phyloP scores from a whole-genome alignment of 2,888 invertebrate genomes.

The Rhynchonema sp. region DNA sequence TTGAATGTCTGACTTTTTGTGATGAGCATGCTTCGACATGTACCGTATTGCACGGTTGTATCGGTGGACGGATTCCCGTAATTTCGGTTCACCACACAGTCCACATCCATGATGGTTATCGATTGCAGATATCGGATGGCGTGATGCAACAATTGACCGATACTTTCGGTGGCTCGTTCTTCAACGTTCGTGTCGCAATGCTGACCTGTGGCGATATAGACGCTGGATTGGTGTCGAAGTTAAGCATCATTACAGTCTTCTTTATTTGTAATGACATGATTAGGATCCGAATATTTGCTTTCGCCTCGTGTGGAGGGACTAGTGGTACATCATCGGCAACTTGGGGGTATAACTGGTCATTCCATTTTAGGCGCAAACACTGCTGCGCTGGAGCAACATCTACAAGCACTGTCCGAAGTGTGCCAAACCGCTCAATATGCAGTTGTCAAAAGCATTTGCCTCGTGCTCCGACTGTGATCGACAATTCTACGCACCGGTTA shows the following conservation, averaged over 20 bases:
- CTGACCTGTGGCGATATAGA: neutral
- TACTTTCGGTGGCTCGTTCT: neutral
- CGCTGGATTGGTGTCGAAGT: neutral
- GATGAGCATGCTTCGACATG: too few relatives aligned
- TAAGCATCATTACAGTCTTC: neutral
- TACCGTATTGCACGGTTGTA: too few relatives aligned
- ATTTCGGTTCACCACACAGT: too few relatives aligned
- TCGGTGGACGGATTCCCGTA: too few relatives aligned
- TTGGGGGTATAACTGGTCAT: too few relatives aligned
- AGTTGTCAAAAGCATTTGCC: constrained; percentile 8
- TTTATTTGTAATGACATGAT: neutral
- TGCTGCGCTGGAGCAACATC: constrained; percentile 28
- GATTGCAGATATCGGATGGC: too few relatives aligned
- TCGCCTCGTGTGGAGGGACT: neutral
- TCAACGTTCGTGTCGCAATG: neutral
- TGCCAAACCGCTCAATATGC: constrained; percentile 18
- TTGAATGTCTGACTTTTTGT: too few relatives aligned
- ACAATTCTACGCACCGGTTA: constrained; percentile 3
- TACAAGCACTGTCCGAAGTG: constrained; percentile 30
- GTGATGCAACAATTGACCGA: too few relatives aligned
- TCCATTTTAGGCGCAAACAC: constrained; percentile 19
- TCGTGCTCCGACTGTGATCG: neutral
- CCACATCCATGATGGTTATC: too few relatives aligned
- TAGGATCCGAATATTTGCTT: neutral
- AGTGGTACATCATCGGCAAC: too few relatives aligned